Evolutionary conservation across 1,140 invertebrate species (phyloP).

Genomic region (Musca vetustissima): DNA sequence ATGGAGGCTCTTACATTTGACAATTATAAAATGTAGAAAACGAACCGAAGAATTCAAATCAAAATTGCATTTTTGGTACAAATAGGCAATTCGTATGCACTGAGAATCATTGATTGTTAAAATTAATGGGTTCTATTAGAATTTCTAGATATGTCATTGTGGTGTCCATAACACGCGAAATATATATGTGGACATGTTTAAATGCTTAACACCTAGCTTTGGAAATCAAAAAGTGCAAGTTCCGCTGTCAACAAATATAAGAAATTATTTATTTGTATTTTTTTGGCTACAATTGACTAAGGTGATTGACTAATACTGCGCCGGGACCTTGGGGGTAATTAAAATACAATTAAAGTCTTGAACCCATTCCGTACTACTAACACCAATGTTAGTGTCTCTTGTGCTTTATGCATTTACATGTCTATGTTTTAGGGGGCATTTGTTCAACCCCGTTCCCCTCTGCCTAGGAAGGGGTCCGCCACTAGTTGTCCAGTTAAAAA

Average conservation of each 20-base stretch:
- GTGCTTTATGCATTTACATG: background rate
- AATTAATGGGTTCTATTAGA: background rate
- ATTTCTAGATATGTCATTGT: background rate
- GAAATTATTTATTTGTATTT: background rate
- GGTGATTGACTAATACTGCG: background rate
- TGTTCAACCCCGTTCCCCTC: too few relatives aligned
- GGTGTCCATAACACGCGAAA: background rate
- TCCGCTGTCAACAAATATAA: background rate
- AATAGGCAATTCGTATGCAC: constrained; percentile 3
- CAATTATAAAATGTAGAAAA: too few relatives aligned
- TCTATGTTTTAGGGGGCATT: too few relatives aligned
- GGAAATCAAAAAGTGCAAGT: background rate
- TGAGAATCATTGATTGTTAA: background rate
- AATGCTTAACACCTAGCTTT: background rate
- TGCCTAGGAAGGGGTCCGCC: too few relatives aligned
- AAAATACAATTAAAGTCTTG: constrained; percentile 7
- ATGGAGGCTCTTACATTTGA: too few relatives aligned
- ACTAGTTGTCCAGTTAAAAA: background rate
- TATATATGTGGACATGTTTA: background rate
- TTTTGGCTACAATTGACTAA: background rate
- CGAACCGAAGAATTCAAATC: background rate
- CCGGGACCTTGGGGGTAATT: constrained; percentile 4
- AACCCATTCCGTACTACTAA: background rate
- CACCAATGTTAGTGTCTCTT: background rate
- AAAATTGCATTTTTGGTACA: background rate